phyloP scores from a whole-genome alignment of 2,888 invertebrate species.

The Allophyes oxyacanthae region DNA sequence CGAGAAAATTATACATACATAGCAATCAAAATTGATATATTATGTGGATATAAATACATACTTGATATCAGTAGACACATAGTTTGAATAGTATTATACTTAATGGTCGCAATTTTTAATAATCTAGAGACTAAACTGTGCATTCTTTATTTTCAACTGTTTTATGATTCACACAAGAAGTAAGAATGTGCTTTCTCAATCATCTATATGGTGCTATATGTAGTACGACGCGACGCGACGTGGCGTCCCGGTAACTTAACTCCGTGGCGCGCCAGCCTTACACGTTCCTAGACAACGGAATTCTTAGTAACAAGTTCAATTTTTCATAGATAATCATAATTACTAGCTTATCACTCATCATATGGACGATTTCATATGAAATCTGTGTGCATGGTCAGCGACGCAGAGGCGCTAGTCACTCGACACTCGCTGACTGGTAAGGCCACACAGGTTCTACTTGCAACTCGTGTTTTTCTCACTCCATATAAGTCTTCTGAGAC shows the following conservation, averaged over 20 bases:
- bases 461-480: slow-evolving; percentile 67
- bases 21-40: slow-evolving; percentile 5
- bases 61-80: too few species aligned
- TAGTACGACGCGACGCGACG: too few species aligned
- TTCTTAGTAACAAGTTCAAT: slow-evolving; percentile 68
- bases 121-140: too few species aligned
- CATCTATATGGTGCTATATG: neutral
- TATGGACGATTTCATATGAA: slow-evolving; percentile 79
- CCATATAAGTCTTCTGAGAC: slow-evolving; percentile 65
- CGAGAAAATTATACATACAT: neutral
- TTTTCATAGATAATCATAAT: slow-evolving; percentile 72
- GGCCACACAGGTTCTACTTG: slow-evolving; percentile 73
- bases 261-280: slow-evolving; percentile 35
- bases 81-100: too few species aligned
- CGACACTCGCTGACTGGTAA: slow-evolving; percentile 73
- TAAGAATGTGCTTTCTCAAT: slow-evolving; percentile 15
- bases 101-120: too few species aligned
- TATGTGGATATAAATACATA: too few species aligned
- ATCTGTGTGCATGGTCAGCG: slow-evolving; percentile 75
- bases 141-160: too few species aligned
- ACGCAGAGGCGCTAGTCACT: slow-evolving; percentile 70
- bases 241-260: slow-evolving; percentile 51
- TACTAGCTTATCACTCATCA: slow-evolving; percentile 70
- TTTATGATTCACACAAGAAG: neutral
- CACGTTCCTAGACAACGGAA: slow-evolving; percentile 55